Evolutionary conservation across 2,797 vertebrate genomes (phyloP).

Genomic region (Mormyrus hasselquistii): DNA sequence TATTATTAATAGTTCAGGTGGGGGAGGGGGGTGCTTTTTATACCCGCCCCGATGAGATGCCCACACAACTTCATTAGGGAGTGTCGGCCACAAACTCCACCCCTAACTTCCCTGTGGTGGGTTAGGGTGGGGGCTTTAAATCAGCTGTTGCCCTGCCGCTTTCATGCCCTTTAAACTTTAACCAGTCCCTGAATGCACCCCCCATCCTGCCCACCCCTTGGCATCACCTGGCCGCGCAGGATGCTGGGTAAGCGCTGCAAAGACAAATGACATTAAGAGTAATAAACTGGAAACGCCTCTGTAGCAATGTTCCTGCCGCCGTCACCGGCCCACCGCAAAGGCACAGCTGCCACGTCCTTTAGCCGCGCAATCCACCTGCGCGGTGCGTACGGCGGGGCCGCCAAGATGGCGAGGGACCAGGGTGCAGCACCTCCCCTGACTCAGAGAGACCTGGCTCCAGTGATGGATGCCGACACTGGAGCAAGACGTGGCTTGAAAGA

Average conservation of each 20-base stretch:
- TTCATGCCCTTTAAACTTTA: slow-evolving; percentile 77
- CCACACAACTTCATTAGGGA: slow-evolving; percentile 82
- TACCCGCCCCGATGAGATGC: slow-evolving; percentile 80
- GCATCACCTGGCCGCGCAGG: slow-evolving; percentile 22
- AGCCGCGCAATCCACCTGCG: neutral
- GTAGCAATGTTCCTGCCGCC: neutral
- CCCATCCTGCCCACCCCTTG: slow-evolving; percentile 36
- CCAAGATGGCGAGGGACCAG: neutral
- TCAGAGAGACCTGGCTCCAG: neutral
- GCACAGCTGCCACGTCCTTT: slow-evolving; percentile 5
- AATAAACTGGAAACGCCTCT: slow-evolving; percentile 8
- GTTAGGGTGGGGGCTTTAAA: slow-evolving; percentile 59
- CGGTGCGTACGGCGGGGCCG: neutral
- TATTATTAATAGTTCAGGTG: slow-evolving; percentile 20
- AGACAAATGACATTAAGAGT: neutral
- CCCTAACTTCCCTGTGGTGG: slow-evolving; percentile 66
- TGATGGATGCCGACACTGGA: neutral
- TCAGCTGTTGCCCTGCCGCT: slow-evolving; percentile 77
- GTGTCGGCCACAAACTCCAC: slow-evolving; percentile 71
- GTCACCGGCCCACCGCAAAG: neutral
- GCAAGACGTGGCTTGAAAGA: neutral
- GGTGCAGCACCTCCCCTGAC: neutral
- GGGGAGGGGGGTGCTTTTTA: slow-evolving; percentile 70
- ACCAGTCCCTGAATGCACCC: slow-evolving; percentile 31
- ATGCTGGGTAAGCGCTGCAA: neutral